Evolutionary conservation across 2,113 vertebrate species (phyloP), one percentile per base, ranked within the genome.

Genomic region (Crotophaga sulcirostris): DNA sequence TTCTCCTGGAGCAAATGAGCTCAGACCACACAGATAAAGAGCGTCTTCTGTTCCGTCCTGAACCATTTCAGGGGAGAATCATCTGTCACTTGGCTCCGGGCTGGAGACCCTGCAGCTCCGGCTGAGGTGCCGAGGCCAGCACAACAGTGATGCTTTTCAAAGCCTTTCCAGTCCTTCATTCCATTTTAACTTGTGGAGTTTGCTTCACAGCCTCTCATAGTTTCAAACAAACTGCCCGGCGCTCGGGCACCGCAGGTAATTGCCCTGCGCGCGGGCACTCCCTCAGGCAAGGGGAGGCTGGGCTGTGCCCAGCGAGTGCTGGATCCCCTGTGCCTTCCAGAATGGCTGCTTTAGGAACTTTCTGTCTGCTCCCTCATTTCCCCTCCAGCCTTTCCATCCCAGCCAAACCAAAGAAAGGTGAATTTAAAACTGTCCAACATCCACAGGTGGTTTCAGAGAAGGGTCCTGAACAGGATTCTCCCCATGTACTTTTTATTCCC

Each of bases 11-110:
- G 97, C 97, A 97, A 98, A 96, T 97, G 98, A 98, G 98, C 98
- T 94, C 93, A 93, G 99, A 98, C 99, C 99, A 98, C 98, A 99
- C 99, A 99, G 99, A 99, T 99, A 99, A 99, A 99, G 98, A 97
- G 91, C 96, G 91, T 97, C 97, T 98, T 98, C 98, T 98, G 97
- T 99, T 98, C 98, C 97, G 42, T 88, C 92, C 96, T 78, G 89
- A 95, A 97, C 84, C 83, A 73, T 96, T 97, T 92, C 94, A 91
- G 95, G 80, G 96, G 77, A 97, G 97, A 97, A 97, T 97, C 98
- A 78, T 98, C 98, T 98, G 97, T 97, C 97, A 96, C 95, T 85
- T 67, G 87, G 93, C 84, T 90, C 96, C 84, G 18, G 83, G 63
- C 55, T 68, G 84, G 95, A 97, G 96, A 82, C 96, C 95, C 91